Evolutionary conservation across 2,113 vertebrate species (phyloP), one percentile per base, ranked within the genome.

Genomic region (Poecile atricapillus): DNA sequence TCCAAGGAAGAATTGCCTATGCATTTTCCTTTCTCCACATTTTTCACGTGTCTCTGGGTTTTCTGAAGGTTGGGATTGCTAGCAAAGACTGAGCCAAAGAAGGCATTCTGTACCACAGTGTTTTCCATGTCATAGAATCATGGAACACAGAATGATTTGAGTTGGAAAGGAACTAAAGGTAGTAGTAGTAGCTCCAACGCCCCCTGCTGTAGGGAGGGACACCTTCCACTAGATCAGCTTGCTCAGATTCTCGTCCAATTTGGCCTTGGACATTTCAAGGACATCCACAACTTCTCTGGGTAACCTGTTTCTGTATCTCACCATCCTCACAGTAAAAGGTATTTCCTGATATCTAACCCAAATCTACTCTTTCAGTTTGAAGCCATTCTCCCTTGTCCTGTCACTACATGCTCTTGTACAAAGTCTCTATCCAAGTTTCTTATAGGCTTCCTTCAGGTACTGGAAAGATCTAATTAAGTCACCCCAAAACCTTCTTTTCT

Each of bases 171-270:
- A 14, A 15, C 30, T 75, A 58, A 58, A 59, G 16, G 31, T 50
- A 13, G 25, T 31, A 39, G 5, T 9, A 67, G 20, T 49, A n/a
- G n/a, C n/a, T 67, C 20, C 35, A 67, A 33, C 0, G 1, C 5
- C 10, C 35, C 8, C 60, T 58, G 30, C 24, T 3, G 3, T n/a
- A 10, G 8, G 16, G 5, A 58, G 21, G 13, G 31, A 76, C 21
- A 17, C 11, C 35, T n/a, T 58, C 35, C 30, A 16, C 15, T 56
- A 16, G 43, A 49, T 55, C 30, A 56, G 10, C 24, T n/a, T 65
- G 28, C n/a, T 23, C 23, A 84, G 41, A 39, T 33, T 18, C 44
- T 13, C 13, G 49, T 67, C 20, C 44, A 35, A 1, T 20, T 17
- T 43, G 15, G 20, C 24, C 43, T 24, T 49, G 7, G 52, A 65